phyloP scores from a whole-genome alignment of 2,113 vertebrate genomes.

The Dasyornis broadbenti region DNA sequence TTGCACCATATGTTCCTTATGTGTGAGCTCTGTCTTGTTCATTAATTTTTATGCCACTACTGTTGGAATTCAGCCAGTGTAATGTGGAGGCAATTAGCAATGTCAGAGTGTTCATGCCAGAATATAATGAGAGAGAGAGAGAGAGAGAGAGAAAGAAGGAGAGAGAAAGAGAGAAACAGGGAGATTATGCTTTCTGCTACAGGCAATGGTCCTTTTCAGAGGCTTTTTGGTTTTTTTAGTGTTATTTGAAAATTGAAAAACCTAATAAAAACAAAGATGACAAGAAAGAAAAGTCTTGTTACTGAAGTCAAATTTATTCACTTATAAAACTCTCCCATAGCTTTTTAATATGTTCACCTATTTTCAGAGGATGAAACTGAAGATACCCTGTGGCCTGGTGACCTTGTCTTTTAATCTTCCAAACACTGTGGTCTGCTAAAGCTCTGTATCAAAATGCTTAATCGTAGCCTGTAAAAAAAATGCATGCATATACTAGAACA shows the following conservation, averaged over 20 bases:
- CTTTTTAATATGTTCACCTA: background rate
- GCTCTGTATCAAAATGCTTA: background rate
- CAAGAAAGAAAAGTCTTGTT: slow-evolving; percentile 4
- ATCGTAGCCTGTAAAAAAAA: background rate
- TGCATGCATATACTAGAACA: background rate
- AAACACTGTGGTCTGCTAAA: background rate
- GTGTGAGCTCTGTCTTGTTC: slow-evolving; percentile 61
- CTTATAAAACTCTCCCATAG: background rate
- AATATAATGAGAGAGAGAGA: slow-evolving; percentile 27
- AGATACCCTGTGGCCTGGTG: background rate
- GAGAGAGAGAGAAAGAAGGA: background rate
- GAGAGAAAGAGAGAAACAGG: background rate
- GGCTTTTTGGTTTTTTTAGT: background rate
- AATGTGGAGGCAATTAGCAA: slow-evolving; percentile 61
- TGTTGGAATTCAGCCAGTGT: slow-evolving; percentile 66
- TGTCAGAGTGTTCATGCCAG: slow-evolving; percentile 43
- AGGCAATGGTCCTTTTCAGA: slow-evolving; percentile 39
- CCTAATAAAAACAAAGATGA: slow-evolving; percentile 21
- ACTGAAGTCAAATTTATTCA: slow-evolving; percentile 4
- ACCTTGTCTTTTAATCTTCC: background rate
- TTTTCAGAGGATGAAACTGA: slow-evolving; percentile 8
- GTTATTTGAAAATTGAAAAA: slow-evolving; percentile 25
- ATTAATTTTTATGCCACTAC: slow-evolving; percentile 66
- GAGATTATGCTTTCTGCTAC: slow-evolving; percentile 36
- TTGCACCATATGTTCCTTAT: slow-evolving; percentile 55